Evolutionary conservation across 2,888 invertebrate species (phyloP).

Genomic region (Cryptophagus acutangulus): DNA sequence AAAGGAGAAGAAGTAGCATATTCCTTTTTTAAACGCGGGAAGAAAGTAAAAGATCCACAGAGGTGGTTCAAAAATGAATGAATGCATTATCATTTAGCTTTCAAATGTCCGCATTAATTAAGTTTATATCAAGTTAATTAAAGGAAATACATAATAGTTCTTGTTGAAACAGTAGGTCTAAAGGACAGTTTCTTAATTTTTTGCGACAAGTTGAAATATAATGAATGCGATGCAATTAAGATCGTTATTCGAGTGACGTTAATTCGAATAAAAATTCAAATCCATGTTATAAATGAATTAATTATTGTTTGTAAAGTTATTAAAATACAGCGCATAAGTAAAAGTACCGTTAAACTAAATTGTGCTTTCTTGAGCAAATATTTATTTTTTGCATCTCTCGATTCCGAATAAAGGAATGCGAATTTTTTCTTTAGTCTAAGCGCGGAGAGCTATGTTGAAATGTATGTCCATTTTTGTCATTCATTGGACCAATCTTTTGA

Average conservation of each 20-base stretch:
- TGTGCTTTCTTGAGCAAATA: constrained; percentile 1
- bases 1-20: too few relatives aligned
- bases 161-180: too few relatives aligned
- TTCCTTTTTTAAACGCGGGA: too few relatives aligned
- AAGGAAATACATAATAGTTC: too few relatives aligned
- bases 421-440: constrained; percentile 1
- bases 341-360: constrained; percentile 1
- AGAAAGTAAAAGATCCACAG: too few relatives aligned
- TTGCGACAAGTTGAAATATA: not conserved
- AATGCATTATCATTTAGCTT: too few relatives aligned
- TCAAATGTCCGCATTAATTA: too few relatives aligned
- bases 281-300: not conserved
- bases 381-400: not conserved
- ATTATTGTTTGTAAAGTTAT: not conserved
- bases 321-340: constrained; percentile 1
- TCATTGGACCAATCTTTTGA: constrained; percentile 2
- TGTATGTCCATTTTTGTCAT: constrained; percentile 2
- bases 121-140: too few relatives aligned
- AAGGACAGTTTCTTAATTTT: too few relatives aligned
- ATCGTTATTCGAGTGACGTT: not conserved
- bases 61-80: too few relatives aligned
- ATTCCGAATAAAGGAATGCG: constrained; percentile 1
- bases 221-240: not conserved
- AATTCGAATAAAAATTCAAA: not conserved
- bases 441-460: constrained; percentile 2